phyloP scores from a whole-genome alignment of 2,888 invertebrate species.

The Crematogaster levior region DNA sequence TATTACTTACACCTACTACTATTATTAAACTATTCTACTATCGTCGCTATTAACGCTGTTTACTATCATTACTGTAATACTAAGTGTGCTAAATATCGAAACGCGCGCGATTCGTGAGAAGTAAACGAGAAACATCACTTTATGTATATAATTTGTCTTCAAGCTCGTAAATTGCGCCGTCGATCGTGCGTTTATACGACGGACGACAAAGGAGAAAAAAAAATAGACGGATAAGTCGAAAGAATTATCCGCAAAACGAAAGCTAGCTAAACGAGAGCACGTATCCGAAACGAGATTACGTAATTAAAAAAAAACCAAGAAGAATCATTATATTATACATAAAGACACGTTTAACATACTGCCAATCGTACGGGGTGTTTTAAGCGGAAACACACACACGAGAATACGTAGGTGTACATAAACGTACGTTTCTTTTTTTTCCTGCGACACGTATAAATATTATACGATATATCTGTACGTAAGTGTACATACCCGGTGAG shows the following conservation, averaged over 20 bases:
- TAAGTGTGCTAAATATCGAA: slow-evolving; percentile 49
- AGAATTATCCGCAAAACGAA: slow-evolving; percentile 29
- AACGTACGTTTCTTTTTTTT: slow-evolving; percentile 63
- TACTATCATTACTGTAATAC: slow-evolving; percentile 54
- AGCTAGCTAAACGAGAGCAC: slow-evolving; percentile 28
- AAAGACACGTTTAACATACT: slow-evolving; percentile 81
- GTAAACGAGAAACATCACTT: slow-evolving; percentile 34
- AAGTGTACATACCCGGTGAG: slow-evolving; percentile 70
- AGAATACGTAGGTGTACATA: slow-evolving; percentile 64
- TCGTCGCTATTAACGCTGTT: slow-evolving; percentile 61
- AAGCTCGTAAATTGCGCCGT: background rate
- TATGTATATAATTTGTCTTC: slow-evolving; percentile 12
- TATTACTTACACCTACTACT: slow-evolving; percentile 56
- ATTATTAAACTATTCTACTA: slow-evolving; percentile 56
- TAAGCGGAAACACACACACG: slow-evolving; percentile 60
- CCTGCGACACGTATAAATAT: slow-evolving; percentile 62
- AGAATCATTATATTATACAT: slow-evolving; percentile 21
- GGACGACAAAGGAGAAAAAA: background rate
- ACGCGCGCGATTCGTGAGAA: slow-evolving; percentile 34
- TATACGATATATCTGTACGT: slow-evolving; percentile 68
- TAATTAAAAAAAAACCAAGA: slow-evolving; percentile 32
- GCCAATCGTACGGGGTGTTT: slow-evolving; percentile 81
- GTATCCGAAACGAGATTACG: slow-evolving; percentile 36
- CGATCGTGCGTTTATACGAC: slow-evolving; percentile 21
- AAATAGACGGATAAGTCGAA: background rate